Conservation (phyloP, 2,797 vertebrate species). For the Arremon aurantiirostris region DNA sequence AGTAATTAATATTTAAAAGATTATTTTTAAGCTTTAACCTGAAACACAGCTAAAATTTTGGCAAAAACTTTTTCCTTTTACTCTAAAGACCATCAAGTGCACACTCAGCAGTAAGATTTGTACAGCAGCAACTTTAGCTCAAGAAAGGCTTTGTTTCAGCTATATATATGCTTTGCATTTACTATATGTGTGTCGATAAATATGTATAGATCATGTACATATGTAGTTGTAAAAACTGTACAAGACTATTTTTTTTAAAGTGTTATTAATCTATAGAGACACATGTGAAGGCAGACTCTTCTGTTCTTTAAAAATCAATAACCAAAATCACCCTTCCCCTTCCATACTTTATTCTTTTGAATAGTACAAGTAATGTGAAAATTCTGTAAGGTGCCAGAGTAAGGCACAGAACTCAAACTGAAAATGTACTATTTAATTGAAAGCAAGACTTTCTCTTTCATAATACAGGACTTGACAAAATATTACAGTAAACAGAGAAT, state of each 20-base stretch:
- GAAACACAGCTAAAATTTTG: background rate
- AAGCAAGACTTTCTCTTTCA: background rate
- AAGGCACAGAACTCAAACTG: background rate
- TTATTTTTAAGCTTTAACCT: background rate
- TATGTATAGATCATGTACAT: background rate
- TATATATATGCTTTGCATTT: background rate
- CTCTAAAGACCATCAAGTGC: background rate
- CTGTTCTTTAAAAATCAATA: background rate
- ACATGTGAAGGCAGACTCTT: background rate
- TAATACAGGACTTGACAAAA: background rate
- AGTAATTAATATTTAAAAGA: background rate
- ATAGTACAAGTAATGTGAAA: background rate
- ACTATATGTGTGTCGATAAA: background rate
- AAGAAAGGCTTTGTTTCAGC: background rate
- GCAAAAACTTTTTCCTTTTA: background rate
- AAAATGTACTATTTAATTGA: background rate
- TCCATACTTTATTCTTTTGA: background rate
- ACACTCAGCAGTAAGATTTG: background rate
- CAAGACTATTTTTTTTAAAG: background rate
- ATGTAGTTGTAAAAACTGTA: background rate
- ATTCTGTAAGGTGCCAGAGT: background rate
- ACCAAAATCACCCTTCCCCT: background rate
- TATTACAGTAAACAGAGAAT: background rate
- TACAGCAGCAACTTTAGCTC: background rate
- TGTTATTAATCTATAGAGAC: background rate